Conservation (phyloP, 1,140 invertebrate genomes). For the Papilio aristodemus region DNA sequence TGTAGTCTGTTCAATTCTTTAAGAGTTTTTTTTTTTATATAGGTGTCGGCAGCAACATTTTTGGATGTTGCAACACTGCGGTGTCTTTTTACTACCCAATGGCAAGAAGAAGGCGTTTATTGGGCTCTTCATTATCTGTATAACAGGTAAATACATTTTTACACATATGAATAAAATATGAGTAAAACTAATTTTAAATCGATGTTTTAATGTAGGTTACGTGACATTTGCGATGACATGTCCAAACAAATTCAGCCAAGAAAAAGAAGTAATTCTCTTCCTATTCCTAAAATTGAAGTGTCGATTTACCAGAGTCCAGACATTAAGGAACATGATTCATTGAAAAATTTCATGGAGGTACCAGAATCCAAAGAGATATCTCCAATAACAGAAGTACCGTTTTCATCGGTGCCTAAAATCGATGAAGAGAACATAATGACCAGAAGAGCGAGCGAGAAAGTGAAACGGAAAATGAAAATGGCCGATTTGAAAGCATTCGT, state of each 20-base stretch:
- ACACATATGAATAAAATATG: constrained; percentile 6
- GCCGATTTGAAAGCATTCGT: constrained; percentile 93
- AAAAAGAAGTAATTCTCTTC: constrained; percentile 93
- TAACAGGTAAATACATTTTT: constrained; percentile 85
- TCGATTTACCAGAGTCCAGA: constrained; percentile 90
- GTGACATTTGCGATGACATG: constrained; percentile 90
- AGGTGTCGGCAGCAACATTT: constrained; percentile 94
- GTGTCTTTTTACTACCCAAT: constrained; percentile 97
- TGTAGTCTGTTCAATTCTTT: neutral
- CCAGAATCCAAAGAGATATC: constrained; percentile 85
- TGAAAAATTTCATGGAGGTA: constrained; percentile 88
- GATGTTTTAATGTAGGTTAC: constrained; percentile 81
- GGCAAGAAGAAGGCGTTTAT: constrained; percentile 98
- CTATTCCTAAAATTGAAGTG: constrained; percentile 95
- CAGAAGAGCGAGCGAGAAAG: constrained; percentile 89
- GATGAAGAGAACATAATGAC: constrained; percentile 81
- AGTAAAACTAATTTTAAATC: constrained; percentile 19
- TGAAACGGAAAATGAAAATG: constrained; percentile 93
- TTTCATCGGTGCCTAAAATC: constrained; percentile 71
- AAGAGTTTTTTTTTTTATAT: constrained; percentile 51
- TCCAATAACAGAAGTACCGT: constrained; percentile 73
- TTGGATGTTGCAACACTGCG: constrained; percentile 97
- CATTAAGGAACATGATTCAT: constrained; percentile 84
- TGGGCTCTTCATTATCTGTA: constrained; percentile 98
- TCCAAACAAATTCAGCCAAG: constrained; percentile 87